A percentile compares a stretch with the other conserved stretches of the same genome.
These are phyloP conservation scores for Galerucella pusilla DNA, from an alignment of 2,888 invertebrate species.

Conservation along the genomic window DNA sequence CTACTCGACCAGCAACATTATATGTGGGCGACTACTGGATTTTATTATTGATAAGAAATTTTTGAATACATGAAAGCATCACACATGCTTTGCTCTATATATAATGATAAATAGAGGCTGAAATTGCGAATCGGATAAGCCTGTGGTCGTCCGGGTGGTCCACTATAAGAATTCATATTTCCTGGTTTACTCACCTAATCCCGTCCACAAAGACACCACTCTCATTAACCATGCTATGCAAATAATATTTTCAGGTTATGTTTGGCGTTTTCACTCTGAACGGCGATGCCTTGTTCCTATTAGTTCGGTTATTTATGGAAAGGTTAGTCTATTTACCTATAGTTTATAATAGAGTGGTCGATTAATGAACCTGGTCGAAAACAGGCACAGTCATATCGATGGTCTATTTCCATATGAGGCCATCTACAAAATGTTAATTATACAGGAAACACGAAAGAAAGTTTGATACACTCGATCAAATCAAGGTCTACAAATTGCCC, in stretches of 20 bases:
- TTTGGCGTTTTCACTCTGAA: not conserved
- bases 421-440: too few species aligned
- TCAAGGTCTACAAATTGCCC: too few species aligned
- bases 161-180: too few species aligned
- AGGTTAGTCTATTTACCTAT: not conserved
- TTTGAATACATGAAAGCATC: not conserved
- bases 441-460: too few species aligned
- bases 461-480: too few species aligned
- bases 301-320: not conserved
- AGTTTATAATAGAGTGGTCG: constrained; percentile 16
- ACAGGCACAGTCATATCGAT: constrained; percentile 5
- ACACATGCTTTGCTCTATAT: not conserved
- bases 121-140: constrained; percentile 13
- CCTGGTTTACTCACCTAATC: constrained; percentile 27
- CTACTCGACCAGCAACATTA: constrained; percentile 14
- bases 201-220: constrained; percentile 9
- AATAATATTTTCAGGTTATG: constrained; percentile 12
- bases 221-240: constrained; percentile 19
- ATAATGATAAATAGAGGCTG: not conserved
- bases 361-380: constrained; percentile 25
- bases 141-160: too few species aligned
- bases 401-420: too few species aligned
- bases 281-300: not conserved
- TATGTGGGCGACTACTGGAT: constrained; percentile 26
- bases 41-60: not conserved